phyloP scores from a whole-genome alignment of 2,888 invertebrate genomes.

The Uloborus plumipes region DNA sequence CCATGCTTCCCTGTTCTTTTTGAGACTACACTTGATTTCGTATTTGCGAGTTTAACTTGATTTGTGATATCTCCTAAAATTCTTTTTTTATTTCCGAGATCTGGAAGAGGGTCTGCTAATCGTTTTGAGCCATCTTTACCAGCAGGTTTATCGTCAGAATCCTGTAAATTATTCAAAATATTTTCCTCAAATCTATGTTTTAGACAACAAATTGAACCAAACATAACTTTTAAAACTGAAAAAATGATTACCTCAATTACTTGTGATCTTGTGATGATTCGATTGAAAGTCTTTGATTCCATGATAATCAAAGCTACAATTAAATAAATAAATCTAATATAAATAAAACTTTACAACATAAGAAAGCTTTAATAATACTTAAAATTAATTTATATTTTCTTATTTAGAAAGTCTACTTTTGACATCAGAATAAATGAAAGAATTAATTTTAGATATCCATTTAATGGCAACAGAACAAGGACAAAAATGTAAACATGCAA shows the following conservation, averaged over 20 bases:
- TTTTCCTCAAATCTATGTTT: background rate
- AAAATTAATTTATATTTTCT: too few relatives aligned
- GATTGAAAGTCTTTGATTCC: conserved; percentile 24
- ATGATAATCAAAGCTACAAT: conserved; percentile 15
- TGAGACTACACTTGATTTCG: background rate
- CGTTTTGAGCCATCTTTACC: conserved; percentile 52
- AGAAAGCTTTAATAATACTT: too few relatives aligned
- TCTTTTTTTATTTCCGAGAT: conserved; percentile 55
- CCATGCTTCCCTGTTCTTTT: background rate
- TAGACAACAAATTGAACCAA: too few relatives aligned
- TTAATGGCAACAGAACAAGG: too few relatives aligned
- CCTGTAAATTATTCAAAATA: conserved; percentile 10
- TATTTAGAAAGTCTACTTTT: too few relatives aligned
- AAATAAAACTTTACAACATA: too few relatives aligned
- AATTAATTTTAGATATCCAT: too few relatives aligned
- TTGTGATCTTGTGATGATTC: conserved; percentile 12
- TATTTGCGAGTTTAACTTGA: background rate
- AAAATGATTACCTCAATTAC: background rate
- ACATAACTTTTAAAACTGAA: too few relatives aligned
- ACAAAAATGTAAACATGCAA: too few relatives aligned
- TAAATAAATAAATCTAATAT: background rate
- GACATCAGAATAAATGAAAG: too few relatives aligned
- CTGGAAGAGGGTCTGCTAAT: conserved; percentile 54
- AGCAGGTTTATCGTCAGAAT: background rate
- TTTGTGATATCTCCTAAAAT: conserved; percentile 66